Percentiles rank a stretch among this genome's conserved stretches.
phyloP scores from a whole-genome alignment of 2,888 invertebrate species.

The Pollenia angustigena region DNA sequence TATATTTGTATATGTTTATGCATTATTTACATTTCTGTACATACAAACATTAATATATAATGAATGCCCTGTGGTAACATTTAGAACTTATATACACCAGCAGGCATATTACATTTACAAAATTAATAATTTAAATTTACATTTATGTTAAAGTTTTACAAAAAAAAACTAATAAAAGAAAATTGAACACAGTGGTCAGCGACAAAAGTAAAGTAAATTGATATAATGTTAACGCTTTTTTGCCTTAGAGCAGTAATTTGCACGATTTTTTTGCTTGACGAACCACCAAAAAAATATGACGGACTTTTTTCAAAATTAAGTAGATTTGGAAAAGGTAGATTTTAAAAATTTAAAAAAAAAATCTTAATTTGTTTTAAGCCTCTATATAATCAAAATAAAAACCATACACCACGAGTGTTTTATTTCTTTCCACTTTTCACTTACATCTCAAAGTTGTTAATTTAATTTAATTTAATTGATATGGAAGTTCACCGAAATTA shows the following conservation, averaged over 20 bases:
- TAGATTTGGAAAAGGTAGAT: no score
- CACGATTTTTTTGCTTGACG: no score
- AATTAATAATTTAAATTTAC: conserved; percentile 73
- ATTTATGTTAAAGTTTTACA: conserved; percentile 63
- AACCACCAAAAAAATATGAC: no score
- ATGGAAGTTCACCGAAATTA: no score
- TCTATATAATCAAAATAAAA: no score
- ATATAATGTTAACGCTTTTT: neutral
- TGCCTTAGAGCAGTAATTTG: neutral
- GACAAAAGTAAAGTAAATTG: neutral
- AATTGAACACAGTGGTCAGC: conserved; percentile 34
- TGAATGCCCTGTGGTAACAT: conserved; percentile 71
- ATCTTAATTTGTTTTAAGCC: no score
- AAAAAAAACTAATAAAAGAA: neutral
- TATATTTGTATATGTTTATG: neutral
- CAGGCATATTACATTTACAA: conserved; percentile 70
- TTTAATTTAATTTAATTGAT: no score
- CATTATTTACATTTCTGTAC: conserved; percentile 24
- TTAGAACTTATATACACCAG: conserved; percentile 63
- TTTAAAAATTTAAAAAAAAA: no score
- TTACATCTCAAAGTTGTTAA: no score
- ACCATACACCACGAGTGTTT: no score
- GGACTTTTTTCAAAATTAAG: no score
- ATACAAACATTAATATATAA: conserved; percentile 38
- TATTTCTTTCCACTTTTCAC: no score